Base-by-base conservation (phyloP, 2,888 invertebrate genomes). In the Hirtodrosophila confusa region DNA sequence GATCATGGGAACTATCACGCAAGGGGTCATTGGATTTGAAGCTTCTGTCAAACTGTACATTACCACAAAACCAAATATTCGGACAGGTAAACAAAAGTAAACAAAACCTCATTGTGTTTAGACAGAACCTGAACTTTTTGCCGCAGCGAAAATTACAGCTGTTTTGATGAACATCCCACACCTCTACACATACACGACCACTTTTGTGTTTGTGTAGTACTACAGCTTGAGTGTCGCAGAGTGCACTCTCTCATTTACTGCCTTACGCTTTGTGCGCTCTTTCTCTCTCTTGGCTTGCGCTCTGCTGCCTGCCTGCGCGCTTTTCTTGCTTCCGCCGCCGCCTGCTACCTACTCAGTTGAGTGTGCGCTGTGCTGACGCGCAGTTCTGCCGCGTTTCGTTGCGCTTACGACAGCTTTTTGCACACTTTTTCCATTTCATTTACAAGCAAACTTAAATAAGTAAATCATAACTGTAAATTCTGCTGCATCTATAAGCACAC, bases 1-100 rank as follows among this genome's bases (percentile, higher is more conserved):
- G 61, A 69, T 68, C 73, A 57, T 68, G 45, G 57, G 23, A 51
- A 64, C 17, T 17, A 17, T 17, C 41, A 60, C 45, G 40, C 48
- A 49, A 65, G 75, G 75, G 88, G 86, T 80, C 88, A 80, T 70
- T 80, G 88, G 62, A 85, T 72, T 66, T 54, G 33, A 39, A 39
- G 36, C 11, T 54, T 55, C 31, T 31, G 23, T 68, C 60, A 78
- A 85, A 74, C 79, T 78, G 79, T 67, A 36, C 70, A 58, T 27
- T 49, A 39, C 54, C 31, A 27, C 17, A 57, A 51, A 35, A 51
- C 40, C 31, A 36, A 45, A 50, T 36, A 61, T 61, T 47, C 37
- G 12, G 69, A 1, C 17, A 17, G 17, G 17, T 17, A 17, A 17
- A 17, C 17, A 17, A 62, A 56, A 65, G 63, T 56, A 86, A 80